Evolutionary conservation across 2,797 vertebrate genomes (phyloP).

Genomic region (Sphenodon punctatus): DNA sequence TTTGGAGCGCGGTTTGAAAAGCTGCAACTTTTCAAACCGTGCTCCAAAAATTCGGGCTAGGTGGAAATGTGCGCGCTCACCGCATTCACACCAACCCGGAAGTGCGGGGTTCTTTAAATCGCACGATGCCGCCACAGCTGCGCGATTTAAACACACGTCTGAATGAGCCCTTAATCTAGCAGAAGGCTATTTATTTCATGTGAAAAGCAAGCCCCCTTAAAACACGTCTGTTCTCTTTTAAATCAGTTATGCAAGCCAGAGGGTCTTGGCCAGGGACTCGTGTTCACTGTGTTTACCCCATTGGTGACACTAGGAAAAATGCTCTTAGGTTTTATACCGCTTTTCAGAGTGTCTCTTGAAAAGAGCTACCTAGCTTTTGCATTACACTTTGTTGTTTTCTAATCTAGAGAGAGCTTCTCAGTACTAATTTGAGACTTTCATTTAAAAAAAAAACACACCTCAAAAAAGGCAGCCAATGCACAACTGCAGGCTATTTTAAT

Average conservation of each 20-base stretch:
- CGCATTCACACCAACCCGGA: too few relatives aligned
- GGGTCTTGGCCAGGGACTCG: too few relatives aligned
- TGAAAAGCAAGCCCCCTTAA: neutral
- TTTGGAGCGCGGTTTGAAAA: too few relatives aligned
- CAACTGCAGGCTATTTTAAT: neutral
- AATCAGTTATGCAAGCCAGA: neutral
- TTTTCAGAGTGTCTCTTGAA: neutral
- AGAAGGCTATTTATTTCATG: neutral
- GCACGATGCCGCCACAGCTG: too few relatives aligned
- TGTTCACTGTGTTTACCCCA: too few relatives aligned
- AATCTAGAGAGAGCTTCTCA: neutral
- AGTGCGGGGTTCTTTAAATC: too few relatives aligned
- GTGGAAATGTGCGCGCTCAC: too few relatives aligned
- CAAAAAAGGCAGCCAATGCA: neutral
- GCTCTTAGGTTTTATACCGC: neutral
- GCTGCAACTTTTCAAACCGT: too few relatives aligned
- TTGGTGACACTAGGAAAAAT: too few relatives aligned
- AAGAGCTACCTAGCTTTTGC: neutral
- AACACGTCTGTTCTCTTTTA: neutral
- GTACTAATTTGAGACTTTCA: neutral
- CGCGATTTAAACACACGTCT: too few relatives aligned
- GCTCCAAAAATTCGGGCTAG: too few relatives aligned
- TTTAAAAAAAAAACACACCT: constrained; percentile 14
- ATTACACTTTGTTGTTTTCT: constrained; percentile 1
- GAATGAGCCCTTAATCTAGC: too few relatives aligned